Percentiles rank a stretch among this genome's conserved stretches.
Conservation (phyloP, 2,113 vertebrate species). For the Emberiza fucata region DNA sequence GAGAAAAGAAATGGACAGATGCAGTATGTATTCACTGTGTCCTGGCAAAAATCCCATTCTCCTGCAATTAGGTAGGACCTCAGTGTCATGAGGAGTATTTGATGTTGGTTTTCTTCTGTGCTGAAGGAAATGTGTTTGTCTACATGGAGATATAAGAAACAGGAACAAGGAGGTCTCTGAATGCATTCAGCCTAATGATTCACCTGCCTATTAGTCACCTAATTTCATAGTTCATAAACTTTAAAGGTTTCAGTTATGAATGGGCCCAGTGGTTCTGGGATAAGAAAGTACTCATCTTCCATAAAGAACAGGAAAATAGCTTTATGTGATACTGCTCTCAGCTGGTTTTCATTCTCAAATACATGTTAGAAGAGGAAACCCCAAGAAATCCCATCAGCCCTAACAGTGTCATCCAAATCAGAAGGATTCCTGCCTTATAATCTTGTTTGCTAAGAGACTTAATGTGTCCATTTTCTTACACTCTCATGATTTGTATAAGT, state of each 20-base stretch:
- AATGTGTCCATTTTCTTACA: not conserved
- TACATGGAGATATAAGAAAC: not conserved
- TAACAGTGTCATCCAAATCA: not conserved
- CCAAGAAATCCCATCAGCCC: not conserved
- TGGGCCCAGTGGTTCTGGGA: not conserved
- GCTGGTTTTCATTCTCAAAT: not conserved
- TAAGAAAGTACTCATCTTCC: not conserved
- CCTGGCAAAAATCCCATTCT: not conserved
- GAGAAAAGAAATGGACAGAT: not conserved
- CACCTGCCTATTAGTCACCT: slow-evolving; percentile 47
- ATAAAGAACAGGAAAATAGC: not conserved
- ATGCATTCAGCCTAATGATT: slow-evolving; percentile 29
- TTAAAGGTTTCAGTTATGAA: slow-evolving; percentile 28
- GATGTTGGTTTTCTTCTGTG: slow-evolving; percentile 27
- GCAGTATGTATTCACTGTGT: not conserved
- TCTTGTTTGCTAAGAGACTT: not conserved
- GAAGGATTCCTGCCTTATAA: not conserved
- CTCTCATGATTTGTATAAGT: not conserved
- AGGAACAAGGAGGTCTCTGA: not conserved
- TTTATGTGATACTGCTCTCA: not conserved
- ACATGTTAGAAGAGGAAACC: not conserved
- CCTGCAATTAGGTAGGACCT: not conserved
- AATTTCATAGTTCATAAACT: slow-evolving; percentile 61
- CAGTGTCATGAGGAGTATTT: not conserved
- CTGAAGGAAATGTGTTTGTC: slow-evolving; percentile 3